Percentiles rank a stretch among this genome's conserved stretches.
These are phyloP conservation scores for Oryzias melastigma DNA, from an alignment of 2,113 vertebrate genomes.

Conservation along the genomic window DNA sequence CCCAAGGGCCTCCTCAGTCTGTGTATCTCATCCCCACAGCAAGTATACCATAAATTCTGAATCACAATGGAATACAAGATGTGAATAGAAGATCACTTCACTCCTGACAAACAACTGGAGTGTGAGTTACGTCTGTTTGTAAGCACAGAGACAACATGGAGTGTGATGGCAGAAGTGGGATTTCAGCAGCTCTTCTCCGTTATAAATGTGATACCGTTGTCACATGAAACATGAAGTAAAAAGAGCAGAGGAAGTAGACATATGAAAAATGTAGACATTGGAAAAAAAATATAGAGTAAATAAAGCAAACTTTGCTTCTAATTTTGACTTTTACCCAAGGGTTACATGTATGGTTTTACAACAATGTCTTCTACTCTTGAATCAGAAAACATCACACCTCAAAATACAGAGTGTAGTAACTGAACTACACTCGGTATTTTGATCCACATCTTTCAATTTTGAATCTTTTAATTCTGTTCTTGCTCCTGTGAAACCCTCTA, in stretches of 20 bases:
- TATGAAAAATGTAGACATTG: neutral
- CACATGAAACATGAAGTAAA: slow-evolving; percentile 28
- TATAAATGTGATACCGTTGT: slow-evolving; percentile 66
- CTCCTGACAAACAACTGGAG: slow-evolving; percentile 46
- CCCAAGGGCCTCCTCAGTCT: slow-evolving; percentile 18
- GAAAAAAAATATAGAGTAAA: neutral
- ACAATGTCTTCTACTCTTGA: too few species aligned
- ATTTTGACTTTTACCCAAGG: neutral
- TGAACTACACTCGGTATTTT: too few species aligned
- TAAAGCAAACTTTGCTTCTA: neutral
- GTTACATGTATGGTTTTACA: neutral
- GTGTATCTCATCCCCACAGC: slow-evolving; percentile 35
- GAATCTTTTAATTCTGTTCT: too few species aligned
- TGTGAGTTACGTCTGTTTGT: slow-evolving; percentile 65
- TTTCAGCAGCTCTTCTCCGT: slow-evolving; percentile 42
- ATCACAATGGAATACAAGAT: slow-evolving; percentile 28
- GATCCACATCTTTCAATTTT: too few species aligned
- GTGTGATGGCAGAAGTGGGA: slow-evolving; percentile 62
- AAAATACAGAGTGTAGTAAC: too few species aligned
- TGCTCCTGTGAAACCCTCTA: too few species aligned
- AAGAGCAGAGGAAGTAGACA: neutral
- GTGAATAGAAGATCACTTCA: slow-evolving; percentile 2
- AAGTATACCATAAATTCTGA: slow-evolving; percentile 39
- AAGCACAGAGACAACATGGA: slow-evolving; percentile 47
- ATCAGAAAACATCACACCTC: too few species aligned